Evolutionary conservation across 1,140 invertebrate species (phyloP), one percentile per base, ranked within the genome.

Genomic region (Venturia canescens): DNA sequence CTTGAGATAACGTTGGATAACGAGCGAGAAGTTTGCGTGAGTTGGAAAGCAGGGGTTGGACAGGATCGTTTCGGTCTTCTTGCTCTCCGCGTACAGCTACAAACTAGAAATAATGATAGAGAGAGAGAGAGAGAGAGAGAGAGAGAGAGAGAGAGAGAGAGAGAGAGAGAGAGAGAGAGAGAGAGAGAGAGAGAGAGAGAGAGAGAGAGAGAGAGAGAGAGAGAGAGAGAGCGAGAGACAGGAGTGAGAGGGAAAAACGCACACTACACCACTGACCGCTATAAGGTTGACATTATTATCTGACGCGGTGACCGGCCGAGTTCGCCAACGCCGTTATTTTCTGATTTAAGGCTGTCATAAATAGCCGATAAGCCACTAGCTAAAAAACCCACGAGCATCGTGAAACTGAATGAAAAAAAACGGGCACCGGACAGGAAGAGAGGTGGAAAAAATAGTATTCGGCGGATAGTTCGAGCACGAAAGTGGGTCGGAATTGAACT

Each of bases 1-100:
- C 80, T 23, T 26, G 71, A 85, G 83, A 85, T 85, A 87, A 82
- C 81, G 26, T 26, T n/a, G 34, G 79, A 81, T 78, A 79, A 78
- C 70, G 31, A 82, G 50, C 67, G 72, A 60, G 79, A 67, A 82
- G 86, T 69, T 87, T 76, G 86, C 84, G 86, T 85, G 86, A 83
- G 83, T 26, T 63, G 57, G 74, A 79, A 75, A 69, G 34, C 34
- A 38, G 71, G 60, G 60, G 60, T 75, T 27, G 60, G 75, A 66
- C 31, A 75, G 70, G 71, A 75, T 57, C 71, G n/a, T 57, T 34
- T 75, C 48, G 21, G 1, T 53, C 71, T 75, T 27, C 60, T 66
- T 23, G 60, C 23, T 66, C 23, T 66, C 23, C 15, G n/a, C 60
- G 60, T 57, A 23, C 18, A 57, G 9, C 18, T 57, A 23, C 18